Conservation (phyloP, 37 sponge, comb jelly and placozoan genomes). For the Hormiphora californensis region DNA sequence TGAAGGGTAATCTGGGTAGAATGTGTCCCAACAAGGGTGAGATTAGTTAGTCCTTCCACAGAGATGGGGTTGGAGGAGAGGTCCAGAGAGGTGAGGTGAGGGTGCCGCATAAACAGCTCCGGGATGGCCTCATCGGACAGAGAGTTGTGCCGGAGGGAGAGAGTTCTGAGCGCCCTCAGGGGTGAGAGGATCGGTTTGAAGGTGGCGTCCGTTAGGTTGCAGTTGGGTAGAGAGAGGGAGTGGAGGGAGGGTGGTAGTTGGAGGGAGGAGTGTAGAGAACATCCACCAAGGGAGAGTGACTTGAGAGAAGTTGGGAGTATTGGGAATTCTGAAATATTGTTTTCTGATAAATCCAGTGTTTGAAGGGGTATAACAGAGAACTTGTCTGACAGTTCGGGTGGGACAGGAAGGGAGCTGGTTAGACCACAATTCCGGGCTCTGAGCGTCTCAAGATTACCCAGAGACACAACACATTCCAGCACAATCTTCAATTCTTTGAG, state of each 20-base stretch:
- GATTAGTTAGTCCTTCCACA: background rate
- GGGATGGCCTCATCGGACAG: background rate
- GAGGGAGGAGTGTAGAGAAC: background rate
- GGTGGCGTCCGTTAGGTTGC: background rate
- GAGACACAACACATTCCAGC: background rate
- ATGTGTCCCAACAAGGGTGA: background rate
- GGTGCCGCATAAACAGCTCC: background rate
- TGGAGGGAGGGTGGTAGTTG: background rate
- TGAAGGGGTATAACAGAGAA: background rate
- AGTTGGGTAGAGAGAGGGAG: background rate
- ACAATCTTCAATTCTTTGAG: background rate
- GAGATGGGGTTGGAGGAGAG: slow-evolving; percentile 10
- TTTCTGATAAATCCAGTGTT: slow-evolving; percentile 24
- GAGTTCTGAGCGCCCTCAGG: background rate
- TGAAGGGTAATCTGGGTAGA: background rate
- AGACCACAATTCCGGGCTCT: background rate
- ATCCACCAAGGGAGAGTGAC: background rate
- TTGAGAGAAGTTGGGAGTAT: background rate
- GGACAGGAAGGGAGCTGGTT: background rate
- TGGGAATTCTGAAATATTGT: background rate
- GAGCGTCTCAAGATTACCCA: background rate
- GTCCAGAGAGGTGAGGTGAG: slow-evolving; percentile 10
- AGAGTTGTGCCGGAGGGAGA: background rate
- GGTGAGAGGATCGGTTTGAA: background rate
- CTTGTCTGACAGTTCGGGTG: slow-evolving; percentile 8